A percentile compares a stretch with the other conserved stretches of the same genome.
phyloP scores from a whole-genome alignment of 2,113 vertebrate genomes.

The Channa maculata region DNA sequence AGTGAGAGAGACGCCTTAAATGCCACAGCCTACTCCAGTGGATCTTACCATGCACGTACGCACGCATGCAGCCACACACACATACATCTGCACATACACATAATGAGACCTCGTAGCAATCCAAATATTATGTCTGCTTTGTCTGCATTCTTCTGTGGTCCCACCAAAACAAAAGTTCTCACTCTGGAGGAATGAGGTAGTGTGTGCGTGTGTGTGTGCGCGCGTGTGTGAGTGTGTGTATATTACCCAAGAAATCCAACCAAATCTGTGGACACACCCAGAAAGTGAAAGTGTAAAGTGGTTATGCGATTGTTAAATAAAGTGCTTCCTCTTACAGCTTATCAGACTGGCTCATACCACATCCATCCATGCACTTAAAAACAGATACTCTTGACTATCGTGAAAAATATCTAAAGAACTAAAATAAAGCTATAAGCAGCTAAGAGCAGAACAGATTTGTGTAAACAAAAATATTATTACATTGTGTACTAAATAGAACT shows the following conservation, averaged over 20 bases:
- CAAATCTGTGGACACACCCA: constrained; percentile 39
- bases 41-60: constrained; percentile 58
- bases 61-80: neutral
- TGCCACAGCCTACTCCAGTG: constrained; percentile 64
- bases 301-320: constrained; percentile 35
- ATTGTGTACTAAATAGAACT: neutral
- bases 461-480: neutral
- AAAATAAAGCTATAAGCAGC: constrained; percentile 1
- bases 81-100: constrained; percentile 36
- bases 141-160: constrained; percentile 81
- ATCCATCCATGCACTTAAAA: constrained; percentile 18
- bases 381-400: neutral
- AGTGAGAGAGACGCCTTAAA: constrained; percentile 68
- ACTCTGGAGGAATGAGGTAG: constrained; percentile 70
- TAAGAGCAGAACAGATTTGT: neutral
- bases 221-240: constrained; percentile 22
- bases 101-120: constrained; percentile 78
- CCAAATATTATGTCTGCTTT: constrained; percentile 89
- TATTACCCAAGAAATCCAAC: constrained; percentile 51
- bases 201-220: constrained; percentile 8
- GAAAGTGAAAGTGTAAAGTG: constrained; percentile 54
- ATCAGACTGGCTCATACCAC: constrained; percentile 6
- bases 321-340: constrained; percentile 39
- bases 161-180: constrained; percentile 86
- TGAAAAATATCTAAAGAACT: neutral